Conservation (phyloP, 2,113 vertebrate species). For the Columbina picui region DNA sequence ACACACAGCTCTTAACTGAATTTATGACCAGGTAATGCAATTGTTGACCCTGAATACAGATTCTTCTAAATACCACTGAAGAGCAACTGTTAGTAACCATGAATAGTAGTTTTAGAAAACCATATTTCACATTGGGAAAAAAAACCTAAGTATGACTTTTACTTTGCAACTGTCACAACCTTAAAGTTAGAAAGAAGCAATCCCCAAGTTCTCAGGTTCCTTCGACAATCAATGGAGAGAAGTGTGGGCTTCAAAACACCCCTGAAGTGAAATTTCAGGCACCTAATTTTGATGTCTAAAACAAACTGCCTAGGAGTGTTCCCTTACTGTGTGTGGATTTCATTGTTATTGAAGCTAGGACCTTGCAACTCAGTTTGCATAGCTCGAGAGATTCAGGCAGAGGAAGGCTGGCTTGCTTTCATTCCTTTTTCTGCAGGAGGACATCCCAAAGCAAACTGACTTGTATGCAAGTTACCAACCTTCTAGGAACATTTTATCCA, state of each 20-base stretch:
- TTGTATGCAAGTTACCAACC: neutral
- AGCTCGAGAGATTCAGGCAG: neutral
- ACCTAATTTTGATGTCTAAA: neutral
- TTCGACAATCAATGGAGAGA: neutral
- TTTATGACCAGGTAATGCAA: slow-evolving; percentile 14
- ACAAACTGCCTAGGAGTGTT: neutral
- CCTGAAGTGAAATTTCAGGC: neutral
- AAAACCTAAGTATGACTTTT: neutral
- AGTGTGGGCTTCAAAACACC: neutral
- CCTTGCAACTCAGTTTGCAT: neutral
- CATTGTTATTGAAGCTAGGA: neutral
- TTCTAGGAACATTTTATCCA: neutral
- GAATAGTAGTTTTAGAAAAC: neutral
- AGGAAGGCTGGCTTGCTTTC: neutral
- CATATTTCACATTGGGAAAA: neutral
- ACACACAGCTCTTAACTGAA: neutral
- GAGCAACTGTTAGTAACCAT: neutral
- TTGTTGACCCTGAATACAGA: neutral
- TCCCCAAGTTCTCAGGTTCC: neutral
- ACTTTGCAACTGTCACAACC: neutral
- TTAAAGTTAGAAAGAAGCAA: neutral
- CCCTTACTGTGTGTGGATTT: neutral
- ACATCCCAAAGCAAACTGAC: neutral
- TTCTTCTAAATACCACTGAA: neutral
- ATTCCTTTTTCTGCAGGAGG: neutral